phyloP scores from a whole-genome alignment of 2,888 invertebrate species.

The Phytoseiulus persimilis region DNA sequence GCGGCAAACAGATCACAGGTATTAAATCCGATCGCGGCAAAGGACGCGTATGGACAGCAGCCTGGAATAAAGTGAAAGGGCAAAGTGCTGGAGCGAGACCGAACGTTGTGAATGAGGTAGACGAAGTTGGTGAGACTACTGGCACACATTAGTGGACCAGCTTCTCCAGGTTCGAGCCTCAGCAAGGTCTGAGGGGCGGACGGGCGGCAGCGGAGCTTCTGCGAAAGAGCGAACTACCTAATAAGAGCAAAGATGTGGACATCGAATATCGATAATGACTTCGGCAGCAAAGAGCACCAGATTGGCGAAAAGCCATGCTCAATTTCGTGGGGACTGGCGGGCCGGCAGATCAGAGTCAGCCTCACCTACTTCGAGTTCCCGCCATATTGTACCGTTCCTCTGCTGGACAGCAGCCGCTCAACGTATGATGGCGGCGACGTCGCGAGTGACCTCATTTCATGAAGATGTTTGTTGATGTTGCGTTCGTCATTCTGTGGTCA shows the following conservation, averaged over 20 bases:
- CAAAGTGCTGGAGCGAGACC: not conserved
- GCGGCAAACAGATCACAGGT: not conserved
- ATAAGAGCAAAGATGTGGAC: not conserved
- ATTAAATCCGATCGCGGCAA: not conserved
- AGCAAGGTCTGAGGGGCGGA: not conserved
- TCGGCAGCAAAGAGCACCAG: slow-evolving; percentile 5
- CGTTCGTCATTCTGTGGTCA: no score
- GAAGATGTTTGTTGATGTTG: not conserved
- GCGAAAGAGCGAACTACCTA: not conserved
- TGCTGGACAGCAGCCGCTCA: not conserved
- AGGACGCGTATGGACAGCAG: not conserved
- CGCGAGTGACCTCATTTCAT: not conserved
- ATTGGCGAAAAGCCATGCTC: not conserved
- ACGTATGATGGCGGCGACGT: not conserved
- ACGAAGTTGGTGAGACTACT: not conserved
- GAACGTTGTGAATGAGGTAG: not conserved
- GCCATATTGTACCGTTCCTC: not conserved
- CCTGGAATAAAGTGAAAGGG: not conserved
- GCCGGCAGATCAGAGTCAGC: not conserved
- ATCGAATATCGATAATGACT: slow-evolving; percentile 5
- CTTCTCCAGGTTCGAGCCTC: not conserved
- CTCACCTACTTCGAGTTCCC: no score
- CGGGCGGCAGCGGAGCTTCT: not conserved
- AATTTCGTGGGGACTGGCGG: not conserved
- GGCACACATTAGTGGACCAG: not conserved